Conservation (phyloP, 2,113 vertebrate species). For the Gobiocypris rarus region DNA sequence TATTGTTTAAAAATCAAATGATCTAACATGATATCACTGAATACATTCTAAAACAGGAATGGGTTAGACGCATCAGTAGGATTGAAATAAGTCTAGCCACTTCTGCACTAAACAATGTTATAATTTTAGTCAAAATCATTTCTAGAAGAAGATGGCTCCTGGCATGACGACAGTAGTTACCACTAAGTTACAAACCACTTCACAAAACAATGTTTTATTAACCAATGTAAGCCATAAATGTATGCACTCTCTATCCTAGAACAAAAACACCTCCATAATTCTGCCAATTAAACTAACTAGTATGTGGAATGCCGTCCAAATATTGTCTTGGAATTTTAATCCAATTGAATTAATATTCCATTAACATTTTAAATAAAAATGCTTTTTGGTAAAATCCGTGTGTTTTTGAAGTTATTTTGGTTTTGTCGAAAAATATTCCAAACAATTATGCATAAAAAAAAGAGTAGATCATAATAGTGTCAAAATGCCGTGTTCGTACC, state of each 20-base stretch:
- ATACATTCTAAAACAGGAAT: neutral
- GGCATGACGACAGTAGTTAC: neutral
- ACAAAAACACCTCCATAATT: slow-evolving; percentile 8
- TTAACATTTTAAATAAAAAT: slow-evolving; percentile 54
- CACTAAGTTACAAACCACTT: neutral
- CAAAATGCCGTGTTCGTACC: too few relatives aligned
- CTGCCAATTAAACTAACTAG: slow-evolving; percentile 16
- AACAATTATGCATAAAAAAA: neutral
- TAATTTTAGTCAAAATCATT: neutral
- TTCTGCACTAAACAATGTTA: neutral
- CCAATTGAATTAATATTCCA: slow-evolving; percentile 15
- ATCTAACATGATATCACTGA: neutral
- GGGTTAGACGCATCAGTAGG: neutral
- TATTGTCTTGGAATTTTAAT: slow-evolving; percentile 31
- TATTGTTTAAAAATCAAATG: neutral
- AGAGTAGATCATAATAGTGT: too few relatives aligned
- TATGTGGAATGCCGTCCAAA: slow-evolving; percentile 7
- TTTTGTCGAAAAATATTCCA: slow-evolving; percentile 23
- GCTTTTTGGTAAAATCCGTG: slow-evolving; percentile 27
- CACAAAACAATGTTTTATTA: slow-evolving; percentile 2
- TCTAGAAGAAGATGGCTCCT: neutral
- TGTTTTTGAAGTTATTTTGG: slow-evolving; percentile 45
- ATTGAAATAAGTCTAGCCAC: neutral
- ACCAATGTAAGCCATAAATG: slow-evolving; percentile 31
- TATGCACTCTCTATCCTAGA: neutral